Conservation (phyloP, 1,140 invertebrate genomes). For the Antheraea mylitta region DNA sequence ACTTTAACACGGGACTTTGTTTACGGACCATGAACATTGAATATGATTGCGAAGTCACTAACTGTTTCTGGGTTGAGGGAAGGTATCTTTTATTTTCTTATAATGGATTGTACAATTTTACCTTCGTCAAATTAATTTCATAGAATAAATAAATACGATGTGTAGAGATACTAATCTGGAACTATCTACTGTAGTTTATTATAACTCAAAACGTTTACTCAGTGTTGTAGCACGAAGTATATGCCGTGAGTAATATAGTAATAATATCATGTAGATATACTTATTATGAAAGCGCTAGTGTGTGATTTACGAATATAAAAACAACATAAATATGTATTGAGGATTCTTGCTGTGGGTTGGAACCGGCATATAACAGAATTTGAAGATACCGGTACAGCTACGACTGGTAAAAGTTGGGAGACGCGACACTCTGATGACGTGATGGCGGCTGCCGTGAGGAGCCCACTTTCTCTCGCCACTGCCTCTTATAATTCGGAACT, state of each 20-base stretch:
- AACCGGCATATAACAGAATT: conserved; percentile 85
- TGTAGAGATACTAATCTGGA: too few species aligned
- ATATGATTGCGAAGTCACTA: conserved; percentile 80
- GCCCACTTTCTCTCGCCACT: conserved; percentile 84
- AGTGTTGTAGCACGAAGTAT: too few species aligned
- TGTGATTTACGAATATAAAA: too few species aligned
- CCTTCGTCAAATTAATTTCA: too few species aligned
- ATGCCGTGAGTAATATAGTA: too few species aligned
- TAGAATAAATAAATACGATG: too few species aligned
- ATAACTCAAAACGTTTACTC: too few species aligned
- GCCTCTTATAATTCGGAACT: conserved; percentile 87
- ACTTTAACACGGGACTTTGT: conserved; percentile 87
- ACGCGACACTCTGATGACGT: conserved; percentile 87
- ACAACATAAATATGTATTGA: conserved; percentile 22
- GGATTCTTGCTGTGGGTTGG: conserved; percentile 86
- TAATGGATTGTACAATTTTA: background rate
- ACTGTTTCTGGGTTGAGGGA: conserved; percentile 80
- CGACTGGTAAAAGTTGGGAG: conserved; percentile 81
- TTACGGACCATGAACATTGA: conserved; percentile 82
- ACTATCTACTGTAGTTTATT: too few species aligned
- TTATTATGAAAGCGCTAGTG: too few species aligned
- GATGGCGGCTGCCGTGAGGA: conserved; percentile 80
- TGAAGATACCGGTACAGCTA: conserved; percentile 79
- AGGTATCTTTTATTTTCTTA: conserved; percentile 41
- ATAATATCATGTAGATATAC: too few species aligned